These are phyloP conservation scores for Loriculus beryllinus DNA, from an alignment of 2,797 vertebrate species.

Conservation along the genomic window DNA sequence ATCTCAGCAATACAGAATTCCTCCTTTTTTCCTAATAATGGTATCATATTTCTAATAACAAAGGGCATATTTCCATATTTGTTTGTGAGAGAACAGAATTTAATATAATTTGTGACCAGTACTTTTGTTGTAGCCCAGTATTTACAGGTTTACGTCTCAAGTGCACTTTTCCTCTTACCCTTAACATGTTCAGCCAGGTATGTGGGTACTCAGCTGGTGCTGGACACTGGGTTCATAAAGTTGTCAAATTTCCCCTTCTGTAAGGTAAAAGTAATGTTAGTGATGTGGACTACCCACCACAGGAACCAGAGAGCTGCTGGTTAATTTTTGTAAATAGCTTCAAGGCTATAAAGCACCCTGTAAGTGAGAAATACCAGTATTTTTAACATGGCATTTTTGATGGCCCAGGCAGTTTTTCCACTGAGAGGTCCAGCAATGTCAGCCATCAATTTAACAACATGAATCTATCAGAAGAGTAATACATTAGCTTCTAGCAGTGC, in stretches of 20 bases:
- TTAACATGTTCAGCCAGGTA: neutral
- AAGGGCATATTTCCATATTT: neutral
- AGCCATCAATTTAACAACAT: slow-evolving; percentile 30
- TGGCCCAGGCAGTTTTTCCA: neutral
- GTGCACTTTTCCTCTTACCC: neutral
- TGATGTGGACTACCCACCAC: accelerated
- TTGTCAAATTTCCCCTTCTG: neutral
- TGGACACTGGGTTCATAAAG: neutral
- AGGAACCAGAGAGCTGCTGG: neutral
- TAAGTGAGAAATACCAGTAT: slow-evolving; percentile 8
- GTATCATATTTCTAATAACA: neutral
- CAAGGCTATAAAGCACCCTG: neutral
- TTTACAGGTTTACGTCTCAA: neutral
- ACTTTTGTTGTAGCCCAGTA: neutral
- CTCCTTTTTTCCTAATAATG: neutral
- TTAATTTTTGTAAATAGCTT: slow-evolving; percentile 30
- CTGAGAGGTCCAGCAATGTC: slow-evolving; percentile 31
- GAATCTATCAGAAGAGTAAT: slow-evolving; percentile 48
- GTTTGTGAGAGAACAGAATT: neutral
- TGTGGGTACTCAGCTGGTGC: neutral
- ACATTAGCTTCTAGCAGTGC: slow-evolving; percentile 31
- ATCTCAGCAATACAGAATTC: neutral
- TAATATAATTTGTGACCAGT: neutral
- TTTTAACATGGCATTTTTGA: neutral
- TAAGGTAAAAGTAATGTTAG: neutral